Percentiles rank a stretch among this genome's conserved stretches.
Conservation (phyloP, 2,888 invertebrate species). For the Crocallis elinguaria region DNA sequence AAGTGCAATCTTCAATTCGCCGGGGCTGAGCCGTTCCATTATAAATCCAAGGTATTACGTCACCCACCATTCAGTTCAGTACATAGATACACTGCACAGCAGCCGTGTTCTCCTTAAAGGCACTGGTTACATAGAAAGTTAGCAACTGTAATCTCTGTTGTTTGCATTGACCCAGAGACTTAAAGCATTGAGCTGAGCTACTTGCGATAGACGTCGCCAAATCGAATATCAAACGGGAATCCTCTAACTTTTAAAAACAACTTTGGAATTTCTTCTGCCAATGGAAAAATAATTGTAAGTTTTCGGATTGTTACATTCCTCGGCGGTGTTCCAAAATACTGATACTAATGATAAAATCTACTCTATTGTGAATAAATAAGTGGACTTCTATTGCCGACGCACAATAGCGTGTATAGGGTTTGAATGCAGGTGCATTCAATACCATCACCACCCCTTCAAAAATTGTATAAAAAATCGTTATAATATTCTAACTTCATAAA, state of each 20-base stretch:
- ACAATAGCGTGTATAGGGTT: too few species aligned
- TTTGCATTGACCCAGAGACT: slow-evolving; percentile 40
- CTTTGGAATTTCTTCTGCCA: neutral
- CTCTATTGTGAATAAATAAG: too few species aligned
- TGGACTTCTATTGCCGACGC: too few species aligned
- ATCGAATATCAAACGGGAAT: slow-evolving; percentile 7
- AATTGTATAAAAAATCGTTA: too few species aligned
- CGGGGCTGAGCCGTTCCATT: slow-evolving; percentile 1
- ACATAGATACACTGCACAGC: neutral
- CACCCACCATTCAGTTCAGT: slow-evolving; percentile 6
- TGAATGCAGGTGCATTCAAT: too few species aligned
- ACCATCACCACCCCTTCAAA: too few species aligned
- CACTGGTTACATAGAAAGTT: neutral
- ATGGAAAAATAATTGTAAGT: neutral
- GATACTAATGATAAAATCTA: too few species aligned
- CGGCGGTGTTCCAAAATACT: too few species aligned
- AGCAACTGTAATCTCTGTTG: too few species aligned
- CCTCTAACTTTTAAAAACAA: neutral
- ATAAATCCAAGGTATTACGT: slow-evolving; percentile 25
- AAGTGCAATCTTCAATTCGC: slow-evolving; percentile 1
- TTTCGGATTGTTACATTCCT: too few species aligned
- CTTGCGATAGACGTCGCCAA: slow-evolving; percentile 24
- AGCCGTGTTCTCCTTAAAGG: neutral
- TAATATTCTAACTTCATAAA: too few species aligned
- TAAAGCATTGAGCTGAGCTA: too few species aligned